Evolutionary conservation across 2,113 vertebrate species (phyloP).

Genomic region (Terrapene triunguis): DNA sequence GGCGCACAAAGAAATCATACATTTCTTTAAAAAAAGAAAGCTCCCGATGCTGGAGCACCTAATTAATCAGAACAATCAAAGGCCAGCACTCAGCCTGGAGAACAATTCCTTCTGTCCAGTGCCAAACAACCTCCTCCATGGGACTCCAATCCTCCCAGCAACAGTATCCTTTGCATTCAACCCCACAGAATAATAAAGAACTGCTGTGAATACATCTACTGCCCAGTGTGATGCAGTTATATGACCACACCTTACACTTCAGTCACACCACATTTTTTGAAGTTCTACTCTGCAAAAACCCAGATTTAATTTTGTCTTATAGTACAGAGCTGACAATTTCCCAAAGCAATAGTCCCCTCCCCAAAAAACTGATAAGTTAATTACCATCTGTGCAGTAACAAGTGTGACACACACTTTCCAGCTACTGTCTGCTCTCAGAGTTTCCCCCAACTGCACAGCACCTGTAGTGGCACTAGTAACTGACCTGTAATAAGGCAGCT

Average conservation of each 20-base stretch:
- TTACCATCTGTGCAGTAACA: background rate
- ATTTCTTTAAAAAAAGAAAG: background rate
- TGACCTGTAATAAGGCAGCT: accelerated
- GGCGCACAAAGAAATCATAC: background rate
- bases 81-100: background rate
- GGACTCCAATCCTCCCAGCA: background rate
- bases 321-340: background rate
- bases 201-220: background rate
- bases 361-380: background rate
- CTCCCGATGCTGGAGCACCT: no score
- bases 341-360: background rate
- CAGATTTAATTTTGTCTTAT: background rate
- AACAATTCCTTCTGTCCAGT: background rate
- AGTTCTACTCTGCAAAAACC: background rate
- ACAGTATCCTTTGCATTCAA: background rate
- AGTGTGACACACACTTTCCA: background rate
- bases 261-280: no score
- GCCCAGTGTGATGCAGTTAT: background rate
- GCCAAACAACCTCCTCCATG: background rate
- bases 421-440: background rate
- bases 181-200: background rate
- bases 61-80: background rate
- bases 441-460: accelerated
- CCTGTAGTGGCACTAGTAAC: background rate
- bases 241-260: background rate